Evolutionary conservation across 2,797 vertebrate genomes (phyloP).

Genomic region (Syngnathus rostellatus): DNA sequence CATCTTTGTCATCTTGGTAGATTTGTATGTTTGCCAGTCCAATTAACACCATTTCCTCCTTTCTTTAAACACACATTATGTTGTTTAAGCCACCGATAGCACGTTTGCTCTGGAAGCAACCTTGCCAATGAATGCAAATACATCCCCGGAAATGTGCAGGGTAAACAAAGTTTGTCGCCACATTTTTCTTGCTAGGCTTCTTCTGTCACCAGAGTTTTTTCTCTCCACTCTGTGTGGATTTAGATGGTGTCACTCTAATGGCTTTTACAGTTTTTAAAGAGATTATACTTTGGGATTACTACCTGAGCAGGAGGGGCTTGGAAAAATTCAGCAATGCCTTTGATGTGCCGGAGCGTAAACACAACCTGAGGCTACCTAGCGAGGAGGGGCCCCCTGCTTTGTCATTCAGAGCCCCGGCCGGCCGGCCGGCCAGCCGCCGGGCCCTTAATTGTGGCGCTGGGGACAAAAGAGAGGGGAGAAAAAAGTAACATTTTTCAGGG

Average conservation of each 20-base stretch:
- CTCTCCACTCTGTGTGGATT: constrained; percentile 46
- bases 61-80: constrained; percentile 57
- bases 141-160: constrained; percentile 50
- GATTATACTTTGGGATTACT: constrained; percentile 73
- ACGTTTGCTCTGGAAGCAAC: constrained; percentile 48
- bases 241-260: constrained; percentile 71
- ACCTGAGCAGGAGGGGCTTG: constrained; percentile 69
- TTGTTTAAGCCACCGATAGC: constrained; percentile 52
- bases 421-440: no score
- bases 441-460: constrained; percentile 66
- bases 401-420: constrained; percentile 65
- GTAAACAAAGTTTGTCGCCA: constrained; percentile 39
- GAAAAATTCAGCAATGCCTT: constrained; percentile 73
- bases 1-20: constrained; percentile 32
- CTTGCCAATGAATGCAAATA: constrained; percentile 46
- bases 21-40: constrained; percentile 61
- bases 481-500: constrained; percentile 63
- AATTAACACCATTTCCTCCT: constrained; percentile 51
- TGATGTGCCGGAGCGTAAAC: constrained; percentile 70
- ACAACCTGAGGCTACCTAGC: constrained; percentile 71
- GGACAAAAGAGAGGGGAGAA: constrained; percentile 53
- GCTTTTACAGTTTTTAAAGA: constrained; percentile 73
- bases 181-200: constrained; percentile 26
- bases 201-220: constrained; percentile 36
- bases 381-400: constrained; percentile 65